phyloP scores from a whole-genome alignment of 2,113 vertebrate genomes.

The Casuarius casuarius region DNA sequence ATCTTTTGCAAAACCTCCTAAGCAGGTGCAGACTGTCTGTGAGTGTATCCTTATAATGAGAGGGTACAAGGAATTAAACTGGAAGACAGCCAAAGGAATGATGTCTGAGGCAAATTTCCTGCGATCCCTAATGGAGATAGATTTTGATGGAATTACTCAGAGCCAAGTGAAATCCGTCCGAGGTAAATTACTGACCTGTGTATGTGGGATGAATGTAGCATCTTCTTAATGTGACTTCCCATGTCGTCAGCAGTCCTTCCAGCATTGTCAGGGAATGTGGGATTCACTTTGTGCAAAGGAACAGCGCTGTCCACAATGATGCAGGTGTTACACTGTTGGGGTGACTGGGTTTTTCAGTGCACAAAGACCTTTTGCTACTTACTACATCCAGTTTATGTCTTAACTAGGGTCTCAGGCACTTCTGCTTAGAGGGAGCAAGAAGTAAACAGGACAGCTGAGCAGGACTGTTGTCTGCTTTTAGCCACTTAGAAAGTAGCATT shows the following conservation, averaged over 20 bases:
- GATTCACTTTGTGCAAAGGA: neutral
- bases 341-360: neutral
- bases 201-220: neutral
- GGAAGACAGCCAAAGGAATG: constrained; percentile 94
- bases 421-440: neutral
- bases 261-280: neutral
- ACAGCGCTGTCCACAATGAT: rapidly evolving
- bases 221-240: neutral
- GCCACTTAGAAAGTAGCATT: neutral
- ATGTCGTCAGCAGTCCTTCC: neutral
- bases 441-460: neutral
- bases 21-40: constrained; percentile 92
- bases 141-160: constrained; percentile 86
- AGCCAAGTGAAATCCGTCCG: constrained; percentile 86
- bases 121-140: constrained; percentile 88
- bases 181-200: constrained; percentile 73
- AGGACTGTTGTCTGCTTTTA: neutral
- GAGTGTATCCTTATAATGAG: constrained; percentile 95
- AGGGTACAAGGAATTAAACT: constrained; percentile 91
- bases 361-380: neutral
- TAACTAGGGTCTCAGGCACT: neutral
- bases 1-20: constrained; percentile 95
- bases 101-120: constrained; percentile 97
- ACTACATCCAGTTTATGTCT: neutral
- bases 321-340: neutral